Evolutionary conservation across 2,113 vertebrate genomes (phyloP), one percentile per base, ranked within the genome.

Genomic region (Tenrec ecaudatus): DNA sequence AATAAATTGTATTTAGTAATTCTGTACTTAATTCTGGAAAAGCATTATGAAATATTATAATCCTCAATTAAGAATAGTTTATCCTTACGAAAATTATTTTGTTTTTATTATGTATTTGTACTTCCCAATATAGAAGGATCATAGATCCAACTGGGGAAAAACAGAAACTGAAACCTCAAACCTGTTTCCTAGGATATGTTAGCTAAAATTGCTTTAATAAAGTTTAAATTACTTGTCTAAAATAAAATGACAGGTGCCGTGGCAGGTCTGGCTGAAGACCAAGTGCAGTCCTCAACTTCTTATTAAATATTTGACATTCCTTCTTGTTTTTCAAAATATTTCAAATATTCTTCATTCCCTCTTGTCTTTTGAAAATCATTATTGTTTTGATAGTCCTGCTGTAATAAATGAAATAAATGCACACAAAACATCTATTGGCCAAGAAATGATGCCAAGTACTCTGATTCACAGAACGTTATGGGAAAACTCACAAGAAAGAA

Each of bases 401-500:
- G 12, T 14, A 85, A 20, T 38, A 62, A 38, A 8, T 71, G 10
- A 88, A 87, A 82, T 40, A 85, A 66, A 12, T 22, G 29, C n/a
- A 73, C 23, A 40, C 17, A 83, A 71, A 81, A 93, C 62, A 23
- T 82, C 78, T 64, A 3, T 82, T 94, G 57, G 22, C 43, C 86
- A 77, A 93, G 86, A 86, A 88, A 73, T 29, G 76, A 79, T 57
- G 47, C 58, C 53, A 68, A 60, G 29, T 84, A 40, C 31, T 88
- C 20, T 47, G 27, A 79, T 82, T 88, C 82, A 79, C 14, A 75
- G 85, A 95, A 83, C 79, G 27, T 75, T 89, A 89, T 60, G 89
- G 58, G n/a, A 96, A 94, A 73, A 78, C 36, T 90, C 71, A 58
- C 27, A 89, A 69, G 66, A 85, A 90, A 92, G 31, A 15, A 36